A percentile compares a stretch with the other conserved stretches of the same genome.
Evolutionary conservation across 2,113 vertebrate genomes (phyloP).

Genomic region (Aldabrachelys gigantea): DNA sequence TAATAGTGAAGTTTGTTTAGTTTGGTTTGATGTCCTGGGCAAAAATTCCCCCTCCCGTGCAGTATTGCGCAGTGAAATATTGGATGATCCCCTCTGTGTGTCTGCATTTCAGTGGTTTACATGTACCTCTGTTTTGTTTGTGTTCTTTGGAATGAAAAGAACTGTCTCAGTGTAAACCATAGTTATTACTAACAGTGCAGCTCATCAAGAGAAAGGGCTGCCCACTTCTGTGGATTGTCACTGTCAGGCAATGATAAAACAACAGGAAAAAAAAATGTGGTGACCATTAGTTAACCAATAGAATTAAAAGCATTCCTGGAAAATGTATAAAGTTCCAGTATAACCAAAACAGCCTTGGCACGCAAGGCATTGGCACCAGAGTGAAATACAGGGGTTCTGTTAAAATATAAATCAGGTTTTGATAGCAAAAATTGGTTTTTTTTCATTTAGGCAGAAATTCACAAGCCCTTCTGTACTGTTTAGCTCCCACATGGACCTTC

Average conservation of each 20-base stretch:
- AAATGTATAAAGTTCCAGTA: neutral
- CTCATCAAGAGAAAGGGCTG: neutral
- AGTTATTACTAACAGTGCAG: neutral
- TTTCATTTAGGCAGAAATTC: neutral
- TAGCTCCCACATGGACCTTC: neutral
- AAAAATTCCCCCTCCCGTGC: neutral
- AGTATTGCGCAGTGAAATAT: neutral
- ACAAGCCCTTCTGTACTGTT: neutral
- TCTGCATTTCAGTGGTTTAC: neutral
- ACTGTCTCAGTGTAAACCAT: neutral
- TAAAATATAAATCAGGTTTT: neutral
- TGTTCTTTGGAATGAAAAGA: neutral
- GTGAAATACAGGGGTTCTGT: neutral
- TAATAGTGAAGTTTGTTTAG: neutral
- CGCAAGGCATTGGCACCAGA: neutral
- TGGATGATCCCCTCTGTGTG: neutral
- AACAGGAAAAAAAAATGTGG: neutral
- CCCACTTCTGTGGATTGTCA: neutral
- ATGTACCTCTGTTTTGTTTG: neutral
- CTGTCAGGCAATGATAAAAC: neutral
- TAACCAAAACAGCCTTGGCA: neutral
- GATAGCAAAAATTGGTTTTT: neutral
- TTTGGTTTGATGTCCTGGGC: neutral
- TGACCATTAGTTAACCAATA: neutral
- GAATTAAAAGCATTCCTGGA: slow-evolving; percentile 6